These are phyloP conservation scores for Mythimna impura DNA, from an alignment of 2,888 invertebrate species.

Conservation along the genomic window DNA sequence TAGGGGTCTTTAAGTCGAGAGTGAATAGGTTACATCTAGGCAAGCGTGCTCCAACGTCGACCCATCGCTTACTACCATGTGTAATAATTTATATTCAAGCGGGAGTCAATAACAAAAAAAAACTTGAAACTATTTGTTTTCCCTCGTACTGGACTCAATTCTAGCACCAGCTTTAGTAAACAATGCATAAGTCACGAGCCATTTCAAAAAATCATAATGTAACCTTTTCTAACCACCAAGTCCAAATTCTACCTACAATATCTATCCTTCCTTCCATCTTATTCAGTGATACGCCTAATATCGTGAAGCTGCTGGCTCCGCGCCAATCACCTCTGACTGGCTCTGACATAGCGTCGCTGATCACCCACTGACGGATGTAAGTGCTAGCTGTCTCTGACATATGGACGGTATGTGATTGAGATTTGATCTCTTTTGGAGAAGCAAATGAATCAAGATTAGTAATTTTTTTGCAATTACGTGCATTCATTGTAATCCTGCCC, in stretches of 20 bases:
- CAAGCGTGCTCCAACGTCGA: too few relatives aligned
- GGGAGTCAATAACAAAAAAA: too few relatives aligned
- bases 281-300: conserved; percentile 39
- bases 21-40: too few relatives aligned
- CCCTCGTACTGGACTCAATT: neutral
- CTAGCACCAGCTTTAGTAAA: neutral
- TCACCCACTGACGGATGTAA: conserved; percentile 71
- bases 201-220: neutral
- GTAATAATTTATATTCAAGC: too few relatives aligned
- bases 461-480: too few relatives aligned
- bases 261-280: neutral
- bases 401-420: conserved; percentile 29
- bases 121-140: too few relatives aligned
- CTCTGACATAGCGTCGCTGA: conserved; percentile 67
- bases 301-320: conserved; percentile 64
- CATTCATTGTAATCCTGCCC: too few relatives aligned
- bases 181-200: neutral
- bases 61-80: too few relatives aligned
- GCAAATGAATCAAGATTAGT: neutral
- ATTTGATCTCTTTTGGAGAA: neutral
- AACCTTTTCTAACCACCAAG: neutral
- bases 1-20: too few relatives aligned
- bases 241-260: neutral
- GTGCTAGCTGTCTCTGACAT: conserved; percentile 59
- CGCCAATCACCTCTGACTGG: conserved; percentile 72